A percentile compares a stretch with the other conserved stretches of the same genome.
phyloP scores from a whole-genome alignment of 2,797 vertebrate genomes.

The Leuciscus waleckii region DNA sequence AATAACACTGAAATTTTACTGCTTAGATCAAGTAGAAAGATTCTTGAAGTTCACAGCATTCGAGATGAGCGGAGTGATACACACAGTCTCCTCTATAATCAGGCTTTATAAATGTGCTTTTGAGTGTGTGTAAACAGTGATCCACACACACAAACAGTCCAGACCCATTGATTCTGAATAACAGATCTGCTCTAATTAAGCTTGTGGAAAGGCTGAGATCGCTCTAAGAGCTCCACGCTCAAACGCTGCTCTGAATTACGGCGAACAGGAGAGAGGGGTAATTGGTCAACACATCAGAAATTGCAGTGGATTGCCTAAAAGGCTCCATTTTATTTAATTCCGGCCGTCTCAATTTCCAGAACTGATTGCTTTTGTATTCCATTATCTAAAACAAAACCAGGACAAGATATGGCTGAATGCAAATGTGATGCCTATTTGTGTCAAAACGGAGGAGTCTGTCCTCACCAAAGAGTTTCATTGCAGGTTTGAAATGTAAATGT shows the following conservation, averaged over 20 bases:
- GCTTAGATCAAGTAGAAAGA: neutral
- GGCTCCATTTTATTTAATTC: conserved; percentile 43
- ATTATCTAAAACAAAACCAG: conserved; percentile 52
- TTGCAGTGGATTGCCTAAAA: conserved; percentile 18
- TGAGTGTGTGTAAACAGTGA: neutral
- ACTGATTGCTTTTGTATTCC: conserved; percentile 46
- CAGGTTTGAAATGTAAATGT: conserved; percentile 51
- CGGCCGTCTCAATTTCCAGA: conserved; percentile 24
- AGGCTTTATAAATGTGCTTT: neutral
- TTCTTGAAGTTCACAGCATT: neutral
- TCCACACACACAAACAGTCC: neutral
- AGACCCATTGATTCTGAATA: neutral
- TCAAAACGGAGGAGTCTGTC: conserved; percentile 33
- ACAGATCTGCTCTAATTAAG: conserved; percentile 2
- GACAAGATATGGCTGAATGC: conserved; percentile 41
- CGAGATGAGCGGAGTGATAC: neutral
- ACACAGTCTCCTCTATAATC: neutral
- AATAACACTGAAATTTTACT: neutral
- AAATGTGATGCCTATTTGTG: conserved; percentile 53
- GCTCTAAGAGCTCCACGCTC: neutral
- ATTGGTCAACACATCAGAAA: conserved; percentile 39
- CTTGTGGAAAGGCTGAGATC: neutral
- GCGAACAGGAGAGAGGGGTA: conserved; percentile 13
- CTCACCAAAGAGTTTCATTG: conserved; percentile 38
- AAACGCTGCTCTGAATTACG: conserved; percentile 7